Conservation (phyloP, 2,888 invertebrate genomes). For the Chydorus sphaericus region DNA sequence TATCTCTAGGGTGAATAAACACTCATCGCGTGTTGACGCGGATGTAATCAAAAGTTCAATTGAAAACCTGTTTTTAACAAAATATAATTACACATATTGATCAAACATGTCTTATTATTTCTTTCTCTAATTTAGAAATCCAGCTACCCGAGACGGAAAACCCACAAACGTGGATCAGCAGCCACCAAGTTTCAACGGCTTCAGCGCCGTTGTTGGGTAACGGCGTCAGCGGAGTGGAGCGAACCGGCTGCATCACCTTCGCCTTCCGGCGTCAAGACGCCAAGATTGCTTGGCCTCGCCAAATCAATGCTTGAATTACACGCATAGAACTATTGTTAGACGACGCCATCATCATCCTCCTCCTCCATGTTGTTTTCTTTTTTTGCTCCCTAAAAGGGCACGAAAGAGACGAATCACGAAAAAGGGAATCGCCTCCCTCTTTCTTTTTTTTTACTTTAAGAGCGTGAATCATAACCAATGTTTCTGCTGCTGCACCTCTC, state of each 20-base stretch:
- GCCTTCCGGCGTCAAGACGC: slow-evolving; percentile 92
- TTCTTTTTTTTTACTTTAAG: too few species aligned
- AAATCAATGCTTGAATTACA: slow-evolving; percentile 9
- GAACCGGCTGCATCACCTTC: slow-evolving; percentile 65
- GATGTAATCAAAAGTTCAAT: too few species aligned
- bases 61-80: too few species aligned
- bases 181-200: slow-evolving; percentile 33
- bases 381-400: not conserved
- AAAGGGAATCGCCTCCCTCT: too few species aligned
- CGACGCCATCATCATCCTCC: too few species aligned
- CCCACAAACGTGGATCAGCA: slow-evolving; percentile 66
- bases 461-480: too few species aligned
- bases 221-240: not conserved
- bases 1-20: too few species aligned
- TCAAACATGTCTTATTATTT: slow-evolving; percentile 13
- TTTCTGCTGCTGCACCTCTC: too few species aligned
- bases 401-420: too few species aligned
- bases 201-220: not conserved
- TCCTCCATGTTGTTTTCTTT: not conserved
- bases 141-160: slow-evolving; percentile 75
- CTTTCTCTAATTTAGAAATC: slow-evolving; percentile 54
- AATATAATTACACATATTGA: too few species aligned
- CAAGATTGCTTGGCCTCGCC: slow-evolving; percentile 83
- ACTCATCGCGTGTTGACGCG: too few species aligned
- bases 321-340: too few species aligned